These are phyloP conservation scores for Drosophila setosimentum DNA, from an alignment of 2,888 invertebrate genomes.

Conservation along the genomic window DNA sequence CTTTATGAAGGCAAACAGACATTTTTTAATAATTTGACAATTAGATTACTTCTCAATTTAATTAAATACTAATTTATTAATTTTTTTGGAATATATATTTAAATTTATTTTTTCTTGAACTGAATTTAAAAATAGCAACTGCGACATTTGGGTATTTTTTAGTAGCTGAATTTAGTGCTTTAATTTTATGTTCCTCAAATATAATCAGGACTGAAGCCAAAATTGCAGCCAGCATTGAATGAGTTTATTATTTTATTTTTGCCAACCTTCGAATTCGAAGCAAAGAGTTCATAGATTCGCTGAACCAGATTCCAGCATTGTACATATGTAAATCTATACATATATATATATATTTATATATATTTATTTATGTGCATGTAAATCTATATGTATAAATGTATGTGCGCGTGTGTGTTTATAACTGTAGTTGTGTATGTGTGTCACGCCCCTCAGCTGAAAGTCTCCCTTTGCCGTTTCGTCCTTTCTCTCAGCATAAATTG, in stretches of 20 bases:
- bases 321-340: neutral
- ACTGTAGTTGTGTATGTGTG: constrained; percentile 8
- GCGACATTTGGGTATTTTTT: neutral
- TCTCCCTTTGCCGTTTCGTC: neutral
- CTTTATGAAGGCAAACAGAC: no score
- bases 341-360: no score
- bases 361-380: no score
- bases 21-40: no score
- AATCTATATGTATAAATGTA: neutral
- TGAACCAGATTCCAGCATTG: constrained; percentile 39
- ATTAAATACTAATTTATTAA: no score
- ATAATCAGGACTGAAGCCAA: constrained; percentile 20
- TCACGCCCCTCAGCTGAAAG: neutral
- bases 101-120: constrained; percentile 6
- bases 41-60: no score
- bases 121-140: constrained; percentile 4
- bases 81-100: neutral
- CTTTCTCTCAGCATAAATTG: neutral
- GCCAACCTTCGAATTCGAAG: neutral
- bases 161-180: neutral
- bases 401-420: neutral
- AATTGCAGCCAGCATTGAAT: neutral
- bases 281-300: constrained; percentile 31
- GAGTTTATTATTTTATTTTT: neutral
- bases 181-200: neutral